Evolutionary conservation across 2,888 invertebrate genomes (phyloP).

Genomic region (Asteroscopus sphinx): DNA sequence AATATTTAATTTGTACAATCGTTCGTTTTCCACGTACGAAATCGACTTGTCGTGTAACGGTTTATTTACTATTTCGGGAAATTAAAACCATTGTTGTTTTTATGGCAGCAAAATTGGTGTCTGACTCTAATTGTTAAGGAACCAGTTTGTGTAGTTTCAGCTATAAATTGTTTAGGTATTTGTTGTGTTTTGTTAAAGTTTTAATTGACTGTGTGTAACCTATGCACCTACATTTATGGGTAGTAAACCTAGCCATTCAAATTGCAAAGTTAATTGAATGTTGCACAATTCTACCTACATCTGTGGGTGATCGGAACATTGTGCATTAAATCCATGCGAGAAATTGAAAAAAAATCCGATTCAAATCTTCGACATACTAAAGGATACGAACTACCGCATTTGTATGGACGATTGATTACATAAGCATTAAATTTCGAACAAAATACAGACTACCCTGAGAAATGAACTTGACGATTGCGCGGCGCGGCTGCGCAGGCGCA

Average conservation of each 20-base stretch:
- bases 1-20: constrained; percentile 81
- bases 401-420: constrained; percentile 46
- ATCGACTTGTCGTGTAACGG: constrained; percentile 66
- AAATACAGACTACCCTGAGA: constrained; percentile 58
- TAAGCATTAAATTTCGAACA: constrained; percentile 47
- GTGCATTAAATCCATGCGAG: neutral
- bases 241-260: constrained; percentile 17
- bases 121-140: constrained; percentile 31
- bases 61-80: constrained; percentile 46
- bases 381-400: constrained; percentile 39
- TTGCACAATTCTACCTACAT: constrained; percentile 16
- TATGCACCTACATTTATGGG: constrained; percentile 10
- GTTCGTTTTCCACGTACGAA: constrained; percentile 71
- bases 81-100: constrained; percentile 44
- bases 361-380: constrained; percentile 25
- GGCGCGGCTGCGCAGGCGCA: constrained; percentile 56
- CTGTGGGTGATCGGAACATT: constrained; percentile 23
- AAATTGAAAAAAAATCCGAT: neutral
- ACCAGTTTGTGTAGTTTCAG: constrained; percentile 43
- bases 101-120: constrained; percentile 25
- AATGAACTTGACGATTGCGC: constrained; percentile 63
- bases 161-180: constrained; percentile 24
- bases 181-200: constrained; percentile 24
- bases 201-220: constrained; percentile 29
- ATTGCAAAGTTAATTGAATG: constrained; percentile 12